Percentiles rank a stretch among this genome's conserved stretches.
Evolutionary conservation across 2,888 invertebrate genomes (phyloP).

Genomic region (Caenorhabditis imperialis): DNA sequence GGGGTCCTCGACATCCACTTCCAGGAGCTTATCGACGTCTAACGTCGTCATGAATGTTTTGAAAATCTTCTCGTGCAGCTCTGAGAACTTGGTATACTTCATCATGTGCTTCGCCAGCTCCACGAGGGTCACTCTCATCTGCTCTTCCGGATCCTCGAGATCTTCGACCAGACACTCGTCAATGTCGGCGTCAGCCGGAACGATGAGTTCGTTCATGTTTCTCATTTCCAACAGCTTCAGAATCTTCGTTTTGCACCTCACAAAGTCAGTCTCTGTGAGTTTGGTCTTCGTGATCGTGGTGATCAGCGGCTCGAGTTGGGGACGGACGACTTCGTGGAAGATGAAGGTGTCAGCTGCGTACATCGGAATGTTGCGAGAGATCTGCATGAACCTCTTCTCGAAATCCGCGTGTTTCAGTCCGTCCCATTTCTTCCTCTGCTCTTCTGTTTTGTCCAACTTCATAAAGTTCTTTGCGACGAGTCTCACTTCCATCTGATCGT

Average conservation of each 20-base stretch:
- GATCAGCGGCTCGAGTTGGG: constrained; percentile 41
- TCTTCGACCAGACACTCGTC: constrained; percentile 10
- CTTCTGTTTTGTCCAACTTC: background rate
- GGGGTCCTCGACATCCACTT: constrained; percentile 16
- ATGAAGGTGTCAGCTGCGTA: constrained; percentile 27
- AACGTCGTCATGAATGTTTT: constrained; percentile 35
- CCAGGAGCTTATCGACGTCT: constrained; percentile 29
- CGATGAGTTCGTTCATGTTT: background rate
- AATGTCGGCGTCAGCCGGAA: background rate
- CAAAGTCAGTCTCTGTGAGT: constrained; percentile 51
- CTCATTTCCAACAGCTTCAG: constrained; percentile 25
- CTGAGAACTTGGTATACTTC: constrained; percentile 58
- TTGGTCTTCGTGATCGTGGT: constrained; percentile 34
- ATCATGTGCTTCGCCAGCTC: constrained; percentile 64
- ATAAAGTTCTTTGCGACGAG: constrained; percentile 12
- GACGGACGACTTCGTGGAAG: constrained; percentile 9
- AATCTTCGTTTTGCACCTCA: constrained; percentile 50
- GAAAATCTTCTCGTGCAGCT: constrained; percentile 48
- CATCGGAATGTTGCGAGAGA: constrained; percentile 35
- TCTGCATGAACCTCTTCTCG: constrained; percentile 8
- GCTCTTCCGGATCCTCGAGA: constrained; percentile 43
- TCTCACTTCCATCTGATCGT: constrained; percentile 29
- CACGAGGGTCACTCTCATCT: constrained; percentile 50
- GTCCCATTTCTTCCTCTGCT: constrained; percentile 10
- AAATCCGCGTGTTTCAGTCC: constrained; percentile 1